A percentile compares a stretch with the other conserved stretches of the same genome.
These are phyloP conservation scores for Catamblyrhynchus diadema DNA, from an alignment of 2,797 vertebrate species.

Conservation along the genomic window DNA sequence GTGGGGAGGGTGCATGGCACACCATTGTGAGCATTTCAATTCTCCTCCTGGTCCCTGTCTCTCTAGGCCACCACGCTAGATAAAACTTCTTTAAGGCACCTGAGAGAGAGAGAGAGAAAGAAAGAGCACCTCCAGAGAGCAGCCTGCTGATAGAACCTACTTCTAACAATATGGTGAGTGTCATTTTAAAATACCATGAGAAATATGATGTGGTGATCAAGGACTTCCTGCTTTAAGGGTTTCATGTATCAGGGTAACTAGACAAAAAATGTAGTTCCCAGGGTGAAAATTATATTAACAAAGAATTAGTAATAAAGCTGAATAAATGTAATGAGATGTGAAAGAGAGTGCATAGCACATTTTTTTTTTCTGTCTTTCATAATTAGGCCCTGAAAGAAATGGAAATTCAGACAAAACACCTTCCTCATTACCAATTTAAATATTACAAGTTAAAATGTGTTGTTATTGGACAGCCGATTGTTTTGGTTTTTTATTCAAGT, in stretches of 20 bases:
- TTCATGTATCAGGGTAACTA: constrained; percentile 63
- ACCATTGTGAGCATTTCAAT: neutral
- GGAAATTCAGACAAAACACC: constrained; percentile 64
- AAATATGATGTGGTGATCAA: constrained; percentile 44
- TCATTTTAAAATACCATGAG: constrained; percentile 60
- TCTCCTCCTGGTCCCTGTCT: neutral
- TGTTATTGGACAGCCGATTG: neutral
- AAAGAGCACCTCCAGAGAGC: constrained; percentile 32
- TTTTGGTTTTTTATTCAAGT: neutral
- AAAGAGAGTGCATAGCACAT: constrained; percentile 39
- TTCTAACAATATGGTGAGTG: constrained; percentile 37
- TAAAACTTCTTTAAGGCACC: constrained; percentile 60
- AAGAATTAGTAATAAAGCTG: constrained; percentile 72
- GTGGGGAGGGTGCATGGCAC: neutral
- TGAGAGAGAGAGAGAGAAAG: neutral
- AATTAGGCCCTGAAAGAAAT: constrained; percentile 70
- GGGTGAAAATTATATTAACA: constrained; percentile 72
- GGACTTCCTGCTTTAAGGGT: constrained; percentile 56
- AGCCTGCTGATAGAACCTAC: constrained; percentile 44
- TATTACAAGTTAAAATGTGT: constrained; percentile 11
- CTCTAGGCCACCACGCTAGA: constrained; percentile 53
- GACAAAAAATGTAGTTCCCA: constrained; percentile 68
- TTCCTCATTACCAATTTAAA: constrained; percentile 56
- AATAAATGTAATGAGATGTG: constrained; percentile 70
- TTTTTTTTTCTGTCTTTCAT: constrained; percentile 60